Evolutionary conservation across 2,888 invertebrate species (phyloP).

Genomic region (Drosophila pseudotalamancana): DNA sequence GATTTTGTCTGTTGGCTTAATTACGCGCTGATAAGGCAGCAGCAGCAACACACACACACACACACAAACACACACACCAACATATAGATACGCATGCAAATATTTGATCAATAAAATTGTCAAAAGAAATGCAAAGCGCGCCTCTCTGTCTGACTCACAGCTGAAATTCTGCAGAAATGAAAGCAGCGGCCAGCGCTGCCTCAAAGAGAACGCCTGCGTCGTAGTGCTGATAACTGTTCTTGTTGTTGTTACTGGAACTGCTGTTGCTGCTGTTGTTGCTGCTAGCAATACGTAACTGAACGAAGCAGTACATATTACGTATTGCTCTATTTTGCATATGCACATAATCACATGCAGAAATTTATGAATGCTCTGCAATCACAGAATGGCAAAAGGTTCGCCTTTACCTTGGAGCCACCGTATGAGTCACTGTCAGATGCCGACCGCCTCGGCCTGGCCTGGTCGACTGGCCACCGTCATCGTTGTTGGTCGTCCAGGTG

Average conservation of each 20-base stretch:
- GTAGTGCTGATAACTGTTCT: constrained; percentile 24
- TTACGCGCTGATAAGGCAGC: constrained; percentile 33
- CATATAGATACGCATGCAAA: constrained; percentile 39
- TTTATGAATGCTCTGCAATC: constrained; percentile 35
- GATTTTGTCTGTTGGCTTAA: constrained; percentile 48
- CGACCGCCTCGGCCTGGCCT: constrained; percentile 34
- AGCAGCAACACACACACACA: constrained; percentile 18
- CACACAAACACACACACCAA: constrained; percentile 13
- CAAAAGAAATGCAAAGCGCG: constrained; percentile 41
- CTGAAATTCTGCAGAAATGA: constrained; percentile 18
- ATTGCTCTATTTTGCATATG: constrained; percentile 20
- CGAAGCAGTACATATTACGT: constrained; percentile 37
- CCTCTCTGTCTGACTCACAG: constrained; percentile 36
- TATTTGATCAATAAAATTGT: constrained; percentile 71
- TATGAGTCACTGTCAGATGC: constrained; percentile 48
- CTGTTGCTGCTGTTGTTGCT: constrained; percentile 1
- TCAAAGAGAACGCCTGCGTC: constrained; percentile 13
- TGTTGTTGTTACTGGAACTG: background rate
- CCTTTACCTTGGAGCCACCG: constrained; percentile 45
- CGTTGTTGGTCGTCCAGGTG: constrained; percentile 68
- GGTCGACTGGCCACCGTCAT: constrained; percentile 31
- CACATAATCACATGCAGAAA: constrained; percentile 32
- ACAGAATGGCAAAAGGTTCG: constrained; percentile 51
- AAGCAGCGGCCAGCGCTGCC: constrained; percentile 9
- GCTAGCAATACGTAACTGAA: no score